Evolutionary conservation across 2,888 invertebrate genomes (phyloP).

Genomic region (Hypena proboscidalis): DNA sequence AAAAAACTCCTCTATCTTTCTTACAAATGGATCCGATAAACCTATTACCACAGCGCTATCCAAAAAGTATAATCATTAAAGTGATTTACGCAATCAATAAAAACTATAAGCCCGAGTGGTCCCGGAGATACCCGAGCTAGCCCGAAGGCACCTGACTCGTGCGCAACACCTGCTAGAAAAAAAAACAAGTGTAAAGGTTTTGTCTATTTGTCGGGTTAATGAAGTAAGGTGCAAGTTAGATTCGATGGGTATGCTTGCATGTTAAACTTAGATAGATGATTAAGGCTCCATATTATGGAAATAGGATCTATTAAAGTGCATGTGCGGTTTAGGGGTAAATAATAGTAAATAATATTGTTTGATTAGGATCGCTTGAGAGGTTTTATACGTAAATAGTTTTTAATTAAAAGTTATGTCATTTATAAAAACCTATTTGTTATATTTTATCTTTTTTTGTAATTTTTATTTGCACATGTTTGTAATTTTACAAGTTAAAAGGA

Average conservation of each 20-base stretch:
- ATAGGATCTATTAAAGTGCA: too few species aligned
- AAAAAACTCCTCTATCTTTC: not conserved
- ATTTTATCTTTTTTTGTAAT: too few species aligned
- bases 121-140: slow-evolving; percentile 20
- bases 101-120: slow-evolving; percentile 32
- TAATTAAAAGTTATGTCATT: too few species aligned
- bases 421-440: too few species aligned
- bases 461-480: too few species aligned
- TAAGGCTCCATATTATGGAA: not conserved
- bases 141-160: slow-evolving; percentile 34
- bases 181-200: slow-evolving; percentile 26
- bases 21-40: slow-evolving; percentile 9
- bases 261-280: slow-evolving; percentile 1
- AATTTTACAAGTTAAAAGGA: too few species aligned
- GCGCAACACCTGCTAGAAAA: slow-evolving; percentile 32
- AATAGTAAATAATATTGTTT: too few species aligned
- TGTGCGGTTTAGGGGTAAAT: too few species aligned
- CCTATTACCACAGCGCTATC: slow-evolving; percentile 14
- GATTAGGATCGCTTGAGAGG: too few species aligned
- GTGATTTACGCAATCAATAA: slow-evolving; percentile 41
- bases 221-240: slow-evolving; percentile 23
- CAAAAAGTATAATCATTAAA: slow-evolving; percentile 22
- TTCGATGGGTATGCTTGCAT: slow-evolving; percentile 4
- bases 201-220: slow-evolving; percentile 33
- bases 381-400: too few species aligned